Base-by-base conservation (phyloP, 2,888 invertebrate species). In the Tholera decimalis region DNA sequence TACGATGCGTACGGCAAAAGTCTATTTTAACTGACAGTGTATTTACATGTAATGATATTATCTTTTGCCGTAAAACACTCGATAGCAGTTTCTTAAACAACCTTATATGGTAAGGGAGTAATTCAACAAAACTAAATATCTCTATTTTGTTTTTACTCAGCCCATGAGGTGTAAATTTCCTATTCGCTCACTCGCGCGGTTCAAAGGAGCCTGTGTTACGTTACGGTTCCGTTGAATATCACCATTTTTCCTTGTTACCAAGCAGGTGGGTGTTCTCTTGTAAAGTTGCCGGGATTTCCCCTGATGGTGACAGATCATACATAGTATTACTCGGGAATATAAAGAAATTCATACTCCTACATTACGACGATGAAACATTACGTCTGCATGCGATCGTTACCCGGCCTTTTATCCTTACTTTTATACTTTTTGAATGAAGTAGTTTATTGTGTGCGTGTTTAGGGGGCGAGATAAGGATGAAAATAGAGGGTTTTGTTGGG, bases 231-330 rank as follows among this genome's bases (percentile, higher is more conserved):
- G 82, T 65, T 77, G 85, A 85, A 85, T 86, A 87, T 86, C 82
- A 82, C 85, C 82, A 89, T 90, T 90, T 89, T 86, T 89, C 86
- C 85, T 88, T 85, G 87, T 89, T 87, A 85, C 83, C 72, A 78
- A 83, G 79, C 83, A 86, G 86, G 86, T 83, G 85, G 85, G 84
- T 83, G 80, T 83, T 79, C 82, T 80, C 79, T 82, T 82, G 85
- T 84, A 84, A 85, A 84, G 79, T 85, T 86, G 83, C 85, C 62
- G 76, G 84, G 83, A 90, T 89, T 89, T 89, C 86, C 88, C 86
- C 76, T 87, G 89, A 88, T 89, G 86, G 87, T 87, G 88, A 89
- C 88, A 89, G 87, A 89, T 90, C 88, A 88, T 86, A 79, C 85
- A 65, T 77, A 80, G 81, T 77, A 83, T 80, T 84, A 76, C 82